phyloP scores from a whole-genome alignment of 2,797 vertebrate species.

The Labeo calbasu region DNA sequence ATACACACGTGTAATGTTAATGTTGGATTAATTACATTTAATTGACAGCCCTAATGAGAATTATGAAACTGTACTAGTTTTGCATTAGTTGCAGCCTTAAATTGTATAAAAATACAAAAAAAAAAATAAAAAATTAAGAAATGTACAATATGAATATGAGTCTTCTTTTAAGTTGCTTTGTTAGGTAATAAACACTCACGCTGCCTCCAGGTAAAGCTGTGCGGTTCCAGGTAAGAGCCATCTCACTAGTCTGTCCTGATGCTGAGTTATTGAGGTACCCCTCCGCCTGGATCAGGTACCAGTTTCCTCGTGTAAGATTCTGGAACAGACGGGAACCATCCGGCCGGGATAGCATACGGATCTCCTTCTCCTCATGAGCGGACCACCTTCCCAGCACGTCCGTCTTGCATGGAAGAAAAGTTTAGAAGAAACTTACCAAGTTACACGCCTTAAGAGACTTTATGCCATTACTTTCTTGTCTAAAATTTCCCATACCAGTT shows the following conservation, averaged over 20 bases:
- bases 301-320: conserved; percentile 85
- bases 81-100: not conserved
- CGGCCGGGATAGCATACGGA: conserved; percentile 79
- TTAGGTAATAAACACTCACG: conserved; percentile 76
- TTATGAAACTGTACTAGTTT: too few species aligned
- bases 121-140: not conserved
- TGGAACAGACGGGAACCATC: conserved; percentile 87
- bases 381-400: conserved; percentile 90
- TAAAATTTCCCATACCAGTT: conserved; percentile 79
- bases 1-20: too few species aligned
- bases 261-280: conserved; percentile 91
- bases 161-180: not conserved
- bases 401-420: conserved; percentile 64
- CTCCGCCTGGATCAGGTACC: conserved; percentile 87
- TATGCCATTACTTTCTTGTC: not conserved
- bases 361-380: conserved; percentile 89
- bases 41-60: not conserved
- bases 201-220: conserved; percentile 86
- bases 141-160: not conserved
- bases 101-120: not conserved
- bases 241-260: conserved; percentile 89
- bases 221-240: conserved; percentile 91
- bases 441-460: not conserved
- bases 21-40: too few species aligned
- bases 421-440: not conserved